A percentile compares a stretch with the other conserved stretches of the same genome.
Evolutionary conservation across 2,113 vertebrate genomes (phyloP).

Genomic region (Osmerus eperlanus): DNA sequence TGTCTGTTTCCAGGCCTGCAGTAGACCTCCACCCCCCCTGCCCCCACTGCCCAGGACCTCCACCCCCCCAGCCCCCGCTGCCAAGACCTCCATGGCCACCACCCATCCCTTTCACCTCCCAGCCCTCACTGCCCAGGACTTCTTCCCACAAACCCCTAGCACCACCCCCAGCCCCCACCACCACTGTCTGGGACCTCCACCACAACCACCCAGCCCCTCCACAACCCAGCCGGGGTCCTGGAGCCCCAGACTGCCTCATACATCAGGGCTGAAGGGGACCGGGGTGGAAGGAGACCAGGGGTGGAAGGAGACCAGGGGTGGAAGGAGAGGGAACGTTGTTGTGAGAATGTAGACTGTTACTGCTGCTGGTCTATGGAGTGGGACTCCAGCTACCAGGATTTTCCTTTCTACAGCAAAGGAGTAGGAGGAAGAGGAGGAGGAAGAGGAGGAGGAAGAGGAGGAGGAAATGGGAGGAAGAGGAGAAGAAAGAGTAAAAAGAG

Average conservation of each 20-base stretch:
- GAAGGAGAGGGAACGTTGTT: slow-evolving; percentile 71
- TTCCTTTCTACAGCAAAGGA: slow-evolving; percentile 72
- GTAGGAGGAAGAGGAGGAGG: slow-evolving; percentile 74
- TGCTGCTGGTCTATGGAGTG: slow-evolving; percentile 81
- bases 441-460: slow-evolving; percentile 73
- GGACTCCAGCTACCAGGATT: slow-evolving; percentile 83
- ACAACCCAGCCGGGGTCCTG: too few species aligned
- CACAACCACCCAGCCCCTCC: too few species aligned
- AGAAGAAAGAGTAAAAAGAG: slow-evolving; percentile 71
- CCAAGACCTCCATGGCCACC: too few species aligned
- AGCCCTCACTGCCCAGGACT: slow-evolving; percentile 31
- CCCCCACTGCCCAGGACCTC: slow-evolving; percentile 31
- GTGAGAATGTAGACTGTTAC: slow-evolving; percentile 69
- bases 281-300: slow-evolving; percentile 60
- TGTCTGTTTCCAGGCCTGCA: slow-evolving; percentile 86
- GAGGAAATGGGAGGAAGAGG: slow-evolving; percentile 79
- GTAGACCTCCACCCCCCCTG: slow-evolving; percentile 32
- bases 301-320: slow-evolving; percentile 59
- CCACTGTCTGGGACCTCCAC: background rate
- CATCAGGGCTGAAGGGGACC: slow-evolving; percentile 29
- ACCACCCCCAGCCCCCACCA: slow-evolving; percentile 32
- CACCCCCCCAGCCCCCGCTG: background rate
- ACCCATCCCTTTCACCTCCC: too few species aligned
- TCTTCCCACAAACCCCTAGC: background rate
- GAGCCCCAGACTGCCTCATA: background rate